These are phyloP conservation scores for Hemicordylus capensis DNA, from an alignment of 2,113 vertebrate genomes.

Conservation along the genomic window DNA sequence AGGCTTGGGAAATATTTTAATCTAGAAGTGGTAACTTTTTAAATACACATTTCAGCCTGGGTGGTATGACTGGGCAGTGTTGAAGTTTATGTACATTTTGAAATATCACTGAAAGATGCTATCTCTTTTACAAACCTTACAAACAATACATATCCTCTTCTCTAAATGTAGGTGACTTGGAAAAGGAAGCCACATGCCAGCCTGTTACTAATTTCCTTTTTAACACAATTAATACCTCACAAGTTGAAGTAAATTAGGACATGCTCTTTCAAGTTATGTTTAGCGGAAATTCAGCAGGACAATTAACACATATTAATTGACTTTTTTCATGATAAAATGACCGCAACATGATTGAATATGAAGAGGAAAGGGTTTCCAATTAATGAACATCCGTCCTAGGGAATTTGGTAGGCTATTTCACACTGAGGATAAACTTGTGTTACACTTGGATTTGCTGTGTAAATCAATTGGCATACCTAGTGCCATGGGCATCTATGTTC, in stretches of 20 bases:
- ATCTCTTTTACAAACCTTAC: neutral
- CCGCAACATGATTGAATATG: neutral
- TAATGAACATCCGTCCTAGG: neutral
- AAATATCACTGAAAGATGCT: neutral
- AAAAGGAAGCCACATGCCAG: neutral
- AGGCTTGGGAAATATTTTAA: conserved; percentile 33
- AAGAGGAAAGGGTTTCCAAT: neutral
- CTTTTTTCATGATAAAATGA: too few relatives aligned
- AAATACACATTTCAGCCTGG: neutral
- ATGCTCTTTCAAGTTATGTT: neutral
- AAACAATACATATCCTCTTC: neutral
- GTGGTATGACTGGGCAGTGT: neutral
- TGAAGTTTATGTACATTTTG: neutral
- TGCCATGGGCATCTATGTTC: too few relatives aligned
- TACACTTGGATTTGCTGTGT: neutral
- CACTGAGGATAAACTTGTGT: neutral
- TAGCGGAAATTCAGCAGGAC: neutral
- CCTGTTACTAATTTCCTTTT: neutral
- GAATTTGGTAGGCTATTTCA: neutral
- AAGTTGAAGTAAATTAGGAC: neutral
- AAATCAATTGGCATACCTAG: too few relatives aligned
- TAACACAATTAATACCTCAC: neutral
- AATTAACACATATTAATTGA: neutral
- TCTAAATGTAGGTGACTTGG: neutral
- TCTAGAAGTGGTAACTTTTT: neutral